A percentile compares a stretch with the other conserved stretches of the same genome.
Evolutionary conservation across 2,113 vertebrate species (phyloP).

Genomic region (Sterrhoptilus dennistouni): DNA sequence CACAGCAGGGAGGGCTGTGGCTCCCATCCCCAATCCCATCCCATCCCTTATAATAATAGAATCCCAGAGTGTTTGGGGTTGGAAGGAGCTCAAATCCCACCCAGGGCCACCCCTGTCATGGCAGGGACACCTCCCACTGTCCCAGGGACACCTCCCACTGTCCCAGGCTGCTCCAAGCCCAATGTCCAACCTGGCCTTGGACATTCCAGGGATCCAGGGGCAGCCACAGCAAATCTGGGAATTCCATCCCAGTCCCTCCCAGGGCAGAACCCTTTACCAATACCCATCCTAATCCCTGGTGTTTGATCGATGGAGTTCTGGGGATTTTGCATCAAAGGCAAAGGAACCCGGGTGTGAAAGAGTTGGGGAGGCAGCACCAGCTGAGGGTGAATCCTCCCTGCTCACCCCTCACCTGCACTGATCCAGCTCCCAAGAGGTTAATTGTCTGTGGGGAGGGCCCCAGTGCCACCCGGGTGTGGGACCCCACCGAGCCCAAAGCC

Average conservation of each 20-base stretch:
- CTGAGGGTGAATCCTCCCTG: background rate
- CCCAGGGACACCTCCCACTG: too few species aligned
- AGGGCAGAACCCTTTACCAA: background rate
- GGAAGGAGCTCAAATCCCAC: too few species aligned
- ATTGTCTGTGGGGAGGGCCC: too few species aligned
- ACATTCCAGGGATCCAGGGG: too few species aligned
- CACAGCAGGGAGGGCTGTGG: background rate
- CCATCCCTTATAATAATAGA: background rate
- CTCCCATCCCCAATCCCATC: too few species aligned
- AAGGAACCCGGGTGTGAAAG: accelerated
- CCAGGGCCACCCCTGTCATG: background rate
- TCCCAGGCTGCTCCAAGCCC: too few species aligned
- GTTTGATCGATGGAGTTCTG: background rate
- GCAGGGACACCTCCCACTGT: background rate
- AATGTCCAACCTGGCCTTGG: too few species aligned
- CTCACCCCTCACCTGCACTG: too few species aligned
- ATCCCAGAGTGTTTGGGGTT: background rate
- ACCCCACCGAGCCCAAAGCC: too few species aligned
- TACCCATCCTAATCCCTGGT: background rate
- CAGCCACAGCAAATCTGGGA: too few species aligned
- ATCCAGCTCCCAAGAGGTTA: too few species aligned
- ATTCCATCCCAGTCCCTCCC: background rate
- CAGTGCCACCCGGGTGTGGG: too few species aligned
- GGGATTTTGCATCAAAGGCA: background rate
- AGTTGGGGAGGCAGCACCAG: background rate